These are phyloP conservation scores for Trematocara nigrifrons DNA, from an alignment of 2,113 vertebrate genomes.

Conservation along the genomic window DNA sequence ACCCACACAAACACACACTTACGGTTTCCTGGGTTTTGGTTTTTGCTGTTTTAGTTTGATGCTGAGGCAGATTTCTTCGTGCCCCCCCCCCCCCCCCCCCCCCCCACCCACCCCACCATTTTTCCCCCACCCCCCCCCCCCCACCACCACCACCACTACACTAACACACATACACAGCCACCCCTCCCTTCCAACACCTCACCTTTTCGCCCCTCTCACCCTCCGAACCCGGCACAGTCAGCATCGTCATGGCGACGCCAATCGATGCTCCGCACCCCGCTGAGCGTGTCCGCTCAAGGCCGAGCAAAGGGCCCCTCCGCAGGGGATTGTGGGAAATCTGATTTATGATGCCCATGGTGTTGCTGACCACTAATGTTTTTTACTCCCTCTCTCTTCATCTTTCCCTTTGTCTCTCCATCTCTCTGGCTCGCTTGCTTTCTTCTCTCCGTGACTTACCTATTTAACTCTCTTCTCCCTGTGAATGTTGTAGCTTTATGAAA, in stretches of 20 bases:
- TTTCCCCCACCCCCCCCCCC: not conserved
- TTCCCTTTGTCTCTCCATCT: conserved; percentile 50
- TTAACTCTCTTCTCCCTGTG: not conserved
- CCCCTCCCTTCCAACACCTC: not conserved
- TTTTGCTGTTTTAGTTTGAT: conserved; percentile 63
- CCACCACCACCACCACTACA: not conserved
- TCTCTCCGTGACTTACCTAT: conserved; percentile 34
- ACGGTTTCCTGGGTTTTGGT: conserved; percentile 13
- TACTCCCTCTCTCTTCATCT: conserved; percentile 16
- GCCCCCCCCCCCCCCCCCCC: not conserved
- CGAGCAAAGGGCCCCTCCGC: conserved; percentile 71
- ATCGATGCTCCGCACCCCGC: conserved; percentile 78
- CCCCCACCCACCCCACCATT: too few relatives aligned
- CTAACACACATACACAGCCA: not conserved
- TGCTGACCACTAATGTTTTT: conserved; percentile 78
- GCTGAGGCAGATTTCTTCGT: conserved; percentile 66
- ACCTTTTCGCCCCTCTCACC: conserved; percentile 47
- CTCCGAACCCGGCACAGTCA: conserved; percentile 71
- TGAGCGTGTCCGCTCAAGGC: conserved; percentile 74
- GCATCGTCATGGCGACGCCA: conserved; percentile 72
- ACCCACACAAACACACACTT: conserved; percentile 31
- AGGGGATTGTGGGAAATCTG: conserved; percentile 80
- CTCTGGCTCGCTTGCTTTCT: not conserved
- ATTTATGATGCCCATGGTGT: conserved; percentile 77
- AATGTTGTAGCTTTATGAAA: not conserved